These are phyloP conservation scores for Aurelia aurita complex sp. Pacific DNA, from an alignment of 30 jellyfish, hydroid and myxozoan genomes.

Conservation along the genomic window DNA sequence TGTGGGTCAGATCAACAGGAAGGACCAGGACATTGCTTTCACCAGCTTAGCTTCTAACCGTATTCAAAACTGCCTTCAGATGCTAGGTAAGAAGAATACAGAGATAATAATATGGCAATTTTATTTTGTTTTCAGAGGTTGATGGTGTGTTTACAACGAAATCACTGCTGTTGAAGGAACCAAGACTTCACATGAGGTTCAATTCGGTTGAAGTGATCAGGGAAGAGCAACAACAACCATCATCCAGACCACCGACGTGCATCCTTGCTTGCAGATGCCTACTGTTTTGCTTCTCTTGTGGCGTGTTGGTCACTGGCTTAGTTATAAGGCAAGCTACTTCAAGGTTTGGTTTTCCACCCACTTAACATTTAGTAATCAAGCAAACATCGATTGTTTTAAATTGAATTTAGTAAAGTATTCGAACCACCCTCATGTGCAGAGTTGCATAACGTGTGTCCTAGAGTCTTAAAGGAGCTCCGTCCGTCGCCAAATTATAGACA, in stretches of 20 bases:
- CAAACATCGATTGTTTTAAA: no score
- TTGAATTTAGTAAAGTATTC: no score
- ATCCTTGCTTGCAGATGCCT: not conserved
- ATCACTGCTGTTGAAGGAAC: slow-evolving; percentile 38
- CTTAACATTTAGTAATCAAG: no score
- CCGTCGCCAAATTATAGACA: no score
- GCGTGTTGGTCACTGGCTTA: not conserved
- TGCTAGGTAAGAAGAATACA: no score
- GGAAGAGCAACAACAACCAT: slow-evolving; percentile 6
- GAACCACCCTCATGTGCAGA: no score
- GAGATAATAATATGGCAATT: not conserved
- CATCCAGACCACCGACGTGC: not conserved
- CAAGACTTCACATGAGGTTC: slow-evolving; percentile 29
- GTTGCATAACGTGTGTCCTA: no score
- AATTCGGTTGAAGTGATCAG: not conserved
- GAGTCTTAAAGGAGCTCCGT: no score
- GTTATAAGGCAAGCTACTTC: slow-evolving; percentile 5
- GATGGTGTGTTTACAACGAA: slow-evolving; percentile 20
- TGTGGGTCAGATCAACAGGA: no score
- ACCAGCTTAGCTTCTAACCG: no score
- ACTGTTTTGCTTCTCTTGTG: not conserved
- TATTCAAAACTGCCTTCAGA: no score
- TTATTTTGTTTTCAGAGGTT: not conserved
- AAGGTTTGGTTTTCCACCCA: not conserved
- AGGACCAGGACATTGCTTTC: no score